These are phyloP conservation scores for Sebastes nivosus DNA, from an alignment of 2,797 vertebrate species.

Conservation along the genomic window DNA sequence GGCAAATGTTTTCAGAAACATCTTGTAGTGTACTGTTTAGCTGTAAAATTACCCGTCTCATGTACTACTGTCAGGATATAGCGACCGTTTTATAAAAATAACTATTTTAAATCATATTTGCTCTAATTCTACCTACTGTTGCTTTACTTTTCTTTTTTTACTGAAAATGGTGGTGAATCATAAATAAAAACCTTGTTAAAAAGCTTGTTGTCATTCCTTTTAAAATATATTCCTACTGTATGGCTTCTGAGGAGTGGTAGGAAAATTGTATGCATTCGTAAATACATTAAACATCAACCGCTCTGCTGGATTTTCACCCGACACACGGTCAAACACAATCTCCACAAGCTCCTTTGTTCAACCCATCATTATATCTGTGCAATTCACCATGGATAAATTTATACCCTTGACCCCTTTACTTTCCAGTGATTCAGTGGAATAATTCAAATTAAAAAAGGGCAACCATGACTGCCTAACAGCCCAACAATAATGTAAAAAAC, in stretches of 20 bases:
- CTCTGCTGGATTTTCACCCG: neutral
- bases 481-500: neutral
- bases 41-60: too few relatives aligned
- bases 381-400: conserved; percentile 59
- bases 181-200: neutral
- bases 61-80: too few relatives aligned
- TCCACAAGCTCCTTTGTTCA: conserved; percentile 1
- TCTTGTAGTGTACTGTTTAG: too few relatives aligned
- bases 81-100: too few relatives aligned
- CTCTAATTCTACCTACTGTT: too few relatives aligned
- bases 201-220: neutral
- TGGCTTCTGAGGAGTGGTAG: neutral
- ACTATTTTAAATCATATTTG: too few relatives aligned
- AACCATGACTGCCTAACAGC: conserved; percentile 11
- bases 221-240: neutral
- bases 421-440: conserved; percentile 35
- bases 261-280: neutral
- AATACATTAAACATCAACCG: neutral
- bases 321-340: neutral
- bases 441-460: conserved; percentile 45
- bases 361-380: conserved; percentile 72
- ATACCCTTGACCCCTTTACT: conserved; percentile 37
- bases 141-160: too few relatives aligned
- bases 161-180: neutral
- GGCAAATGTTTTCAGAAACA: too few relatives aligned